These are phyloP conservation scores for Palythoa caribaeorum DNA, from an alignment of 92 coral and sea anemone genomes.

Conservation along the genomic window DNA sequence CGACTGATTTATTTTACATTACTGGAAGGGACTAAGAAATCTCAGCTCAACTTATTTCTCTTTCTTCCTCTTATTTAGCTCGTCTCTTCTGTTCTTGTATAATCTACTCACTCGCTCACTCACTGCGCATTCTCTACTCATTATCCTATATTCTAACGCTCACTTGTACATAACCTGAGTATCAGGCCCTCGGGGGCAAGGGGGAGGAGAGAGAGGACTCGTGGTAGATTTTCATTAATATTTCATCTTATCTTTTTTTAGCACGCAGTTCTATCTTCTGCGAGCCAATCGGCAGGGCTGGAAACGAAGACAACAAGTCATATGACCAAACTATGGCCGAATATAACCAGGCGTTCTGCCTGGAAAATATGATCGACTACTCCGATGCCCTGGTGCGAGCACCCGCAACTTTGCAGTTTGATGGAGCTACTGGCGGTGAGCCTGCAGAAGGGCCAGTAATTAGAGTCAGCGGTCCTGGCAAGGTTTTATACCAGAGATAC, in stretches of 20 bases:
- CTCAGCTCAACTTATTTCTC: too few relatives aligned
- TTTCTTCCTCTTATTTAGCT: too few relatives aligned
- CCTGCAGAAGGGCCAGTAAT: constrained; percentile 55
- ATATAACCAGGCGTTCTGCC: constrained; percentile 84
- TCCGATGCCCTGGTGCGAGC: constrained; percentile 67
- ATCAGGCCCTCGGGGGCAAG: too few relatives aligned
- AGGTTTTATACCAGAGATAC: constrained; percentile 66
- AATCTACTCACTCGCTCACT: too few relatives aligned
- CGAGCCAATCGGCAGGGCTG: constrained; percentile 83
- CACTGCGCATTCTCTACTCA: too few relatives aligned
- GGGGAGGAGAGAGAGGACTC: too few relatives aligned
- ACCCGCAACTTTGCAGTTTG: constrained; percentile 19
- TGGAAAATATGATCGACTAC: constrained; percentile 75
- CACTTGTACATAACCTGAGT: too few relatives aligned
- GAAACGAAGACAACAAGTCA: constrained; percentile 65
- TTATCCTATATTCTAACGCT: too few relatives aligned
- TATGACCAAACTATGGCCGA: constrained; percentile 79
- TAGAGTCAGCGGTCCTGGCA: constrained; percentile 73
- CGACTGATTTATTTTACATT: too few relatives aligned
- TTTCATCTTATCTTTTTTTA: neutral
- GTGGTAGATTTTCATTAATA: neutral
- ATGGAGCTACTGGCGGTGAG: neutral
- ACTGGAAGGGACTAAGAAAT: too few relatives aligned
- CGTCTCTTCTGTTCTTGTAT: too few relatives aligned
- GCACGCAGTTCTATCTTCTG: constrained; percentile 75